A percentile compares a stretch with the other conserved stretches of the same genome.
phyloP scores from a whole-genome alignment of 2,888 invertebrate genomes.

The Oscheius sp. region DNA sequence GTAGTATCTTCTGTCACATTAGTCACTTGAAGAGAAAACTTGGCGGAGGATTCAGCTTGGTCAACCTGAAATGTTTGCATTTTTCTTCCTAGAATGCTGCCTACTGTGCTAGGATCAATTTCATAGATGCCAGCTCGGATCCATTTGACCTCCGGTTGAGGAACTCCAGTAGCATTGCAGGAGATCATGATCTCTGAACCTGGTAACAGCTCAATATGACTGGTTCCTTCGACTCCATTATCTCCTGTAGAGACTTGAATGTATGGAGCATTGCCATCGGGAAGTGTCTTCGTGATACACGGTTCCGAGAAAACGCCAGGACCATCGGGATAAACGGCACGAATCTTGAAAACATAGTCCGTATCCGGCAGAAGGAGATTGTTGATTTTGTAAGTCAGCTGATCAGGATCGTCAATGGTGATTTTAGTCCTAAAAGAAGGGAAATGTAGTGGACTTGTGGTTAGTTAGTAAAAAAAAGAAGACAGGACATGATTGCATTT shows the following conservation, averaged over 20 bases:
- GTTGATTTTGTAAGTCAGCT: conserved; percentile 56
- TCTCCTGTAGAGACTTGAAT: conserved; percentile 67
- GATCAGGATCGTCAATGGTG: conserved; percentile 54
- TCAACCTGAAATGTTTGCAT: conserved; percentile 43
- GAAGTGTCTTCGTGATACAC: conserved; percentile 70
- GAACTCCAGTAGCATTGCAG: conserved; percentile 67
- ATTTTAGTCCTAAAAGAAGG: conserved; percentile 53
- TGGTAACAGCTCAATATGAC: conserved; percentile 63
- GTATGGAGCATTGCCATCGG: conserved; percentile 67
- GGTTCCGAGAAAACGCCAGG: conserved; percentile 70
- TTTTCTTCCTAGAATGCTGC: not conserved
- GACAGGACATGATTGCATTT: no score
- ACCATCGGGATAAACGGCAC: conserved; percentile 67
- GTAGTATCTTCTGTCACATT: conserved; percentile 68
- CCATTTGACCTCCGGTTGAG: conserved; percentile 68
- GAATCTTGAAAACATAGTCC: conserved; percentile 69
- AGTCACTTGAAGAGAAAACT: conserved; percentile 64
- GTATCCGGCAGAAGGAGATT: conserved; percentile 65
- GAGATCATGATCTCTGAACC: conserved; percentile 67
- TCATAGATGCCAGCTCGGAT: conserved; percentile 65
- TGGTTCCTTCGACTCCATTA: conserved; percentile 62
- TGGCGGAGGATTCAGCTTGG: conserved; percentile 54
- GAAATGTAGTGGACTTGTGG: no score
- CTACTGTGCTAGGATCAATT: conserved; percentile 66
- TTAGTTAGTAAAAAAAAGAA: not conserved